phyloP scores from a whole-genome alignment of 2,888 invertebrate genomes.

The Oxycera nigricornis region DNA sequence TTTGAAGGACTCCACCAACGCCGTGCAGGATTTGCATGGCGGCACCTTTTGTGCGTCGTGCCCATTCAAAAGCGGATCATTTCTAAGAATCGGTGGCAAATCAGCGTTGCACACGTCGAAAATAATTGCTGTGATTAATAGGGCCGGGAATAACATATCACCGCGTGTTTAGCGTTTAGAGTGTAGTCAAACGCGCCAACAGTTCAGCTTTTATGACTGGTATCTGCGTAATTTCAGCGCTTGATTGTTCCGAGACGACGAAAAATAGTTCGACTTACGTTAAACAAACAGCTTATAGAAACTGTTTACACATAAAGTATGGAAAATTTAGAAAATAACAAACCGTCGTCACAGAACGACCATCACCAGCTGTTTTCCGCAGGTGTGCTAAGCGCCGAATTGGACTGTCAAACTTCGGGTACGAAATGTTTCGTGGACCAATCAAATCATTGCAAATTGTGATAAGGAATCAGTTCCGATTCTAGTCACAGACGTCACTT shows the following conservation, averaged over 20 bases:
- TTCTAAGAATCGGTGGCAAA: neutral
- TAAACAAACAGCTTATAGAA: neutral
- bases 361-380: neutral
- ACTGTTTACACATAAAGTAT: neutral
- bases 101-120: slow-evolving; percentile 24
- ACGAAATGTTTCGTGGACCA: slow-evolving; percentile 26
- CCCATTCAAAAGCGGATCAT: slow-evolving; percentile 45
- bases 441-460: slow-evolving; percentile 6
- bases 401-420: neutral
- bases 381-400: neutral
- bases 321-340: slow-evolving; percentile 1
- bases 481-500: neutral
- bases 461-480: neutral
- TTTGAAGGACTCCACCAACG: slow-evolving; percentile 77
- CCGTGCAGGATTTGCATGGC: slow-evolving; percentile 80
- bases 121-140: too few species aligned
- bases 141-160: too few species aligned
- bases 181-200: too few species aligned
- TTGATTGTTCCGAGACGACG: slow-evolving; percentile 3
- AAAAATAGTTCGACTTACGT: neutral
- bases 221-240: too few species aligned
- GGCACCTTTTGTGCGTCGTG: slow-evolving; percentile 66
- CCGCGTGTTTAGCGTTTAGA: too few species aligned
- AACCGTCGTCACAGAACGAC: neutral
- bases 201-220: neutral